Base-by-base conservation (phyloP, 2,888 invertebrate genomes). In the Augochlorella aurata region DNA sequence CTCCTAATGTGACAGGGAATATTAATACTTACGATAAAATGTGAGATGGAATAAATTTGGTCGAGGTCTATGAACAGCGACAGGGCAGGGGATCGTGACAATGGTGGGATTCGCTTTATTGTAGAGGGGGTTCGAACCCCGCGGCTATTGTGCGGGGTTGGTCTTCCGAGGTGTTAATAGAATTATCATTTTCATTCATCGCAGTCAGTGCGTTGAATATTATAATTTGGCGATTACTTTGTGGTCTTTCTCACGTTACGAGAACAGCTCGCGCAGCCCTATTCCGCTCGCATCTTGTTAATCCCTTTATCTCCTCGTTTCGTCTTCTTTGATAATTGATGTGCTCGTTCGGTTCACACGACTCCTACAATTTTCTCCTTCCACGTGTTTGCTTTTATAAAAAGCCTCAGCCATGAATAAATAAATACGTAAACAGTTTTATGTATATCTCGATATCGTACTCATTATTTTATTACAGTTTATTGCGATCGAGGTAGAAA, bases 1-100 rank as follows among this genome's bases (percentile, higher is more conserved):
- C 29, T 38, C 18, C 9, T 49, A 10, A 49, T 49, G 12, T 49
- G 47, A 49, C 29, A 2, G 16, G 8, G 38, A 38, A 29, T 38
- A 63, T 63, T 63, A 63, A 63, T 38, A 63, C 29, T 29, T 63
- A 38, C 29, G 61, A 63, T 63, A 38, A 63, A 63, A 63, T 65
- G n/a, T 7, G 38, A 65, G 65, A 38, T 5, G 18, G 38, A 44
- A 38, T 58, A 58, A 58, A 58, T 58, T 58, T 24, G 14, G 38
- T 38, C 38, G 38, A 8, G 58, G 58, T 58, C 58, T 10, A 58
- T 2, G 58, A 58, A 58, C 58, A 8, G 58, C 38, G 5, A 5
- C 5, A 24, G 58, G 24, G 24, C 58, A 24, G 58, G 5, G 58
- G 58, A 16, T 24, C 58, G 14, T 5, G 58, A 58, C 58, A 58